Evolutionary conservation across 2,113 vertebrate species (phyloP), one percentile per base, ranked within the genome.

Genomic region (Scopus umbretta): DNA sequence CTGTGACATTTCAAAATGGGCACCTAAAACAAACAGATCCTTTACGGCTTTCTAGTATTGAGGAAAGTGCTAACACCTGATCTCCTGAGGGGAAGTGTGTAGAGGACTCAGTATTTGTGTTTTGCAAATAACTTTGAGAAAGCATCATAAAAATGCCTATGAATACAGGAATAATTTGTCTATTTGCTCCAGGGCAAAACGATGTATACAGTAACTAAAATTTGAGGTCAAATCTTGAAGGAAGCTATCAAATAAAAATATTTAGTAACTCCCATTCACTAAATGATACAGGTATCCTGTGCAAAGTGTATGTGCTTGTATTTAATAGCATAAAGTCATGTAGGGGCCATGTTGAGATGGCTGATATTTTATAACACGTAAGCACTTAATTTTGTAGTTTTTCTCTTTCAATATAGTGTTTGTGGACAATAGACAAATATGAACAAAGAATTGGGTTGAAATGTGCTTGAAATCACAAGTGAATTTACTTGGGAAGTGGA

Each of bases 331-430:
- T 62, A 22, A 74, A 71, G 49, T 66, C 21, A 15, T 40, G 29
- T 16, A 0, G 0, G 32, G 38, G 18, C 18, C 36, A 11, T 1
- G 1, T n/a, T 72, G 67, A 67, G 42, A 16, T 72, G 36, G 10
- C 23, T 81, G 55, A 22, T 62, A 38, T 53, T 90, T 81, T 47
- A 16, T 88, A 55, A 67, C 52, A 42, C 9, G 34, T 58, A 29
- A 4, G 2, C 29, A 59, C 65, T 72, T 62, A 45, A 29, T 79
- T 86, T 75, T 72, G 74, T 32, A 59, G 17, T 20, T 82, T 86
- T 88, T 70, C 23, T 88, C 36, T 62, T 82, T 76, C 49, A 30
- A 23, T 63, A 10, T 34, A 34, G 21, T 13, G 5, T 87, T 86
- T 75, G 3, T 80, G 20, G 19, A 34, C 13, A 43, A 29, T 74